Percentiles rank a stretch among this genome's conserved stretches.
Conservation (phyloP, 2,797 vertebrate genomes). For the Anguilla megastoma region DNA sequence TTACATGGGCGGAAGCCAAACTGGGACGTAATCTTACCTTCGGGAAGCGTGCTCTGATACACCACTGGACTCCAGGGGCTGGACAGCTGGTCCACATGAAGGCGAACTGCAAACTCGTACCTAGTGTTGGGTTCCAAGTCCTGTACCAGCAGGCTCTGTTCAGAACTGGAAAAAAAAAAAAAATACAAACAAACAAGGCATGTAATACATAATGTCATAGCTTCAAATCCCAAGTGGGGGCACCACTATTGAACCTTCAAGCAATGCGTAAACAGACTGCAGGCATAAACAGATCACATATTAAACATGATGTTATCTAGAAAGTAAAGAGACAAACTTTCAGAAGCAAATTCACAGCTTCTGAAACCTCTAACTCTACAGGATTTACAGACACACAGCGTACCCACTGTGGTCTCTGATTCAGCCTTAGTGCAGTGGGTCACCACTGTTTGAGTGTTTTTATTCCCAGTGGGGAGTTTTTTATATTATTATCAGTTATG, state of each 20-base stretch:
- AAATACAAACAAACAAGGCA: not conserved
- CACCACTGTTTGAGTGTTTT: too few species aligned
- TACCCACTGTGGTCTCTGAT: not conserved
- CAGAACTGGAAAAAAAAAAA: slow-evolving; percentile 67
- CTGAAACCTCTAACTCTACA: not conserved
- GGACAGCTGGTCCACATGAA: slow-evolving; percentile 90
- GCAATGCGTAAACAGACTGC: not conserved
- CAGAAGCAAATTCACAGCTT: not conserved
- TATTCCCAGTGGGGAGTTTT: too few species aligned
- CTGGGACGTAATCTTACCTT: slow-evolving; percentile 71
- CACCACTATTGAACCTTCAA: not conserved
- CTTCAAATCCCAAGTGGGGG: not conserved
- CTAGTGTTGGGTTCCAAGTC: slow-evolving; percentile 89
- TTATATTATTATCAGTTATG: too few species aligned
- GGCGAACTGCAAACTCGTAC: slow-evolving; percentile 94
- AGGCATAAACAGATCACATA: not conserved
- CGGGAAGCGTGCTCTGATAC: slow-evolving; percentile 88
- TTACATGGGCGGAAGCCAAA: not conserved
- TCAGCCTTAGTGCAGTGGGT: not conserved
- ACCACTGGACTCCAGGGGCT: slow-evolving; percentile 98
- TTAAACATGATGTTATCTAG: not conserved
- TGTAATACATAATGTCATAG: not conserved
- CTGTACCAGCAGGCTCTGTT: slow-evolving; percentile 84
- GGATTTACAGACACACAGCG: not conserved
- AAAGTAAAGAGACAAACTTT: not conserved